phyloP scores from a whole-genome alignment of 2,888 invertebrate genomes.

The Lepidonotus clava region DNA sequence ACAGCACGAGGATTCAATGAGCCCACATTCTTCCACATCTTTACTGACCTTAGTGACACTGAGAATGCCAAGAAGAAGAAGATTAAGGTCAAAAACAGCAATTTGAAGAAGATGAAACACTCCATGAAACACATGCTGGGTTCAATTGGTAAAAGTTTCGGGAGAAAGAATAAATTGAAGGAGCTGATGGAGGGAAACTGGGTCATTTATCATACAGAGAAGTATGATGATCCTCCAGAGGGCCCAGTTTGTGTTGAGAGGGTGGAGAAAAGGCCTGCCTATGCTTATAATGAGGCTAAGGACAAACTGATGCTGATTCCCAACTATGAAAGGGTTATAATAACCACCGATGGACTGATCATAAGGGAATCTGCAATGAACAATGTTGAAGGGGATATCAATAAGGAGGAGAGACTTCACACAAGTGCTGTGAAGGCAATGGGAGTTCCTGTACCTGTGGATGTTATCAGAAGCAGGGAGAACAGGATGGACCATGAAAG shows the following conservation, averaged over 20 bases:
- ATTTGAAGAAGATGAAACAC: not conserved
- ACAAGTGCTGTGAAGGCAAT: not conserved
- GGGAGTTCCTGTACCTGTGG: slow-evolving; percentile 2
- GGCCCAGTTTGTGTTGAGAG: not conserved
- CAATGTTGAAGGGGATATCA: not conserved
- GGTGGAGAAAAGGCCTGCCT: slow-evolving; percentile 27
- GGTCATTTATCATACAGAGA: not conserved
- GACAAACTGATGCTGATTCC: slow-evolving; percentile 30
- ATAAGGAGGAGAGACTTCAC: not conserved
- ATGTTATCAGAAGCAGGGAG: not conserved
- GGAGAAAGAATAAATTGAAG: slow-evolving; percentile 20
- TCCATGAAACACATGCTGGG: slow-evolving; percentile 21
- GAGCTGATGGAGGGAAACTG: slow-evolving; percentile 22
- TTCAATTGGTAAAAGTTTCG: slow-evolving; percentile 5
- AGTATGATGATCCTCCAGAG: slow-evolving; percentile 16
- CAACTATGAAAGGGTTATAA: slow-evolving; percentile 28
- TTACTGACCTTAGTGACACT: slow-evolving; percentile 13
- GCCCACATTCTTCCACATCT: slow-evolving; percentile 39
- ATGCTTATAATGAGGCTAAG: not conserved
- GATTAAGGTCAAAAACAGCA: slow-evolving; percentile 8
- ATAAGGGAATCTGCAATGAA: slow-evolving; percentile 9
- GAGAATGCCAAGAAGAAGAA: not conserved
- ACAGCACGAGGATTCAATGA: slow-evolving; percentile 4
- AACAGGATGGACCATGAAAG: not conserved
- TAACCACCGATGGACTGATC: not conserved